Evolutionary conservation across 2,888 invertebrate species (phyloP).

Genomic region (Ennomos quercinarius): DNA sequence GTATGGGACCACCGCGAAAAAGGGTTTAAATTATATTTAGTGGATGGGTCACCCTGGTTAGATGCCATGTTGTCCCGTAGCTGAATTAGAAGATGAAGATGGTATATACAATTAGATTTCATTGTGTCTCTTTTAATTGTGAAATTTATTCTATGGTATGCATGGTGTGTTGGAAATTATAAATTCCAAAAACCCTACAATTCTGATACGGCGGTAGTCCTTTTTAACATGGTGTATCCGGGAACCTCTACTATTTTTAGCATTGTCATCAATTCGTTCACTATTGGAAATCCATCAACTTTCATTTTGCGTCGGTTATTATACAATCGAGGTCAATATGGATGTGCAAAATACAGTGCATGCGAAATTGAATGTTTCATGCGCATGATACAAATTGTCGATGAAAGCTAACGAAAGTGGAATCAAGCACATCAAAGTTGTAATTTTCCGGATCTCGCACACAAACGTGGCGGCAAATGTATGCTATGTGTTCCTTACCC

Average conservation of each 20-base stretch:
- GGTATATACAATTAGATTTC: too few species aligned
- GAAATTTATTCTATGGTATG: too few species aligned
- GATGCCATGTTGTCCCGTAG: too few species aligned
- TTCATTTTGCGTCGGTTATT: conserved; percentile 30
- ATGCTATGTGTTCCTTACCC: conserved; percentile 31
- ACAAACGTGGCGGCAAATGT: conserved; percentile 36
- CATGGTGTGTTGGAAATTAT: too few species aligned
- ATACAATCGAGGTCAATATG: conserved; percentile 27
- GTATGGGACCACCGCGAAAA: too few species aligned
- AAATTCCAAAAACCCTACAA: too few species aligned
- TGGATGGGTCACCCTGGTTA: too few species aligned
- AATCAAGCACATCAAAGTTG: conserved; percentile 31
- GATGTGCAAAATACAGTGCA: conserved; percentile 31
- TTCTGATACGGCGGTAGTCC: conserved; percentile 12
- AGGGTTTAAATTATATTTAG: too few species aligned
- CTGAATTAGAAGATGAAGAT: too few species aligned
- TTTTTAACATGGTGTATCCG: conserved; percentile 13
- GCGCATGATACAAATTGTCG: conserved; percentile 39
- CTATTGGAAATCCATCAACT: conserved; percentile 18
- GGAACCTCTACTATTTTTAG: conserved; percentile 19
- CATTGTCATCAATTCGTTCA: conserved; percentile 6
- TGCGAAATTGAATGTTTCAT: conserved; percentile 37
- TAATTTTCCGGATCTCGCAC: conserved; percentile 38
- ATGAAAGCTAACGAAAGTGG: conserved; percentile 41
- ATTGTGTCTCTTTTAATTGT: too few species aligned